These are phyloP conservation scores for Zaprionus vittiger DNA, from an alignment of 1,140 invertebrate genomes.

Conservation along the genomic window DNA sequence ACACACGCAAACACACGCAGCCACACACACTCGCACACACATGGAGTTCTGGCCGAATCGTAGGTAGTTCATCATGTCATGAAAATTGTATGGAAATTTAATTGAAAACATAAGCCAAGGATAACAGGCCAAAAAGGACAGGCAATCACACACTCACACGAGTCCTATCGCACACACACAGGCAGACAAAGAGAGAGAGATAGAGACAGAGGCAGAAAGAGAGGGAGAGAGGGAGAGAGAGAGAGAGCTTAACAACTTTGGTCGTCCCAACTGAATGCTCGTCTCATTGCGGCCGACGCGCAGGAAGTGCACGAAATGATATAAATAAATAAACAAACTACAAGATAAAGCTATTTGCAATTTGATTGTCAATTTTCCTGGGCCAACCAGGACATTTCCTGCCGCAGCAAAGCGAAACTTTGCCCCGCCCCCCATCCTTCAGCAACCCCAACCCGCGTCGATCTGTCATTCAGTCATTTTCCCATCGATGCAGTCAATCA, in stretches of 20 bases:
- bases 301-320: constrained; percentile 81
- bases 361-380: constrained; percentile 83
- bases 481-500: constrained; percentile 80
- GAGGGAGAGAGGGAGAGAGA: background rate
- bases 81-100: constrained; percentile 84
- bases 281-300: constrained; percentile 62
- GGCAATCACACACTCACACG: constrained; percentile 62
- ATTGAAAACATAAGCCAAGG: constrained; percentile 84
- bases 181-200: background rate
- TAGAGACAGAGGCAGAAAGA: background rate
- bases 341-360: constrained; percentile 83
- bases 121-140: constrained; percentile 81
- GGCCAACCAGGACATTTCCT: constrained; percentile 62
- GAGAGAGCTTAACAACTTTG: constrained; percentile 66
- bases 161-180: constrained; percentile 39
- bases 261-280: constrained; percentile 37
- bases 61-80: constrained; percentile 83
- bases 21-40: constrained; percentile 21
- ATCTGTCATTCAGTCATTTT: constrained; percentile 69
- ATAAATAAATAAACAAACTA: constrained; percentile 82
- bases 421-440: background rate
- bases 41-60: constrained; percentile 49
- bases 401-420: constrained; percentile 65
- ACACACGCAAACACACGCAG: constrained; percentile 53
- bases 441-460: background rate